Evolutionary conservation across 1,140 invertebrate species (phyloP).

Genomic region (Colletes latitarsis): DNA sequence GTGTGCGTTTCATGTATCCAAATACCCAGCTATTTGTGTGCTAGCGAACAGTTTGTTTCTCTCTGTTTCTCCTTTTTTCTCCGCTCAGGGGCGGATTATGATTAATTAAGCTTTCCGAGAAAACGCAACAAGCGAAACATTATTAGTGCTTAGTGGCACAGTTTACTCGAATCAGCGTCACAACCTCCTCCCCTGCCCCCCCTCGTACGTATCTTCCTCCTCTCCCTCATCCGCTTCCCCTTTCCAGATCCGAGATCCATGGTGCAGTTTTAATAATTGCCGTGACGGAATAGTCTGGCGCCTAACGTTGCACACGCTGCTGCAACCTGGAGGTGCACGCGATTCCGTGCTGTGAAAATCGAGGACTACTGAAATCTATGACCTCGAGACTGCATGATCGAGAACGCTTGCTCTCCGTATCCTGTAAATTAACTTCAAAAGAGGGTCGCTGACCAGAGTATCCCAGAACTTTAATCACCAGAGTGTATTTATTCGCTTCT

Average conservation of each 20-base stretch:
- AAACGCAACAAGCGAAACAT: slow-evolving; percentile 76
- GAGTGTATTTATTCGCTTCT: too few relatives aligned
- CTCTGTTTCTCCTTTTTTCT: neutral
- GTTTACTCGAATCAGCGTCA: slow-evolving; percentile 65
- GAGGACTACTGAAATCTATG: slow-evolving; percentile 25
- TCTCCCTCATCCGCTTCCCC: neutral
- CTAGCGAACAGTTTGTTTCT: slow-evolving; percentile 42
- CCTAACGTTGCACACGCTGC: slow-evolving; percentile 7
- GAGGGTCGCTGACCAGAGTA: neutral
- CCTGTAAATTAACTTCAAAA: slow-evolving; percentile 15
- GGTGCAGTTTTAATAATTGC: slow-evolving; percentile 53
- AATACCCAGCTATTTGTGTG: slow-evolving; percentile 6
- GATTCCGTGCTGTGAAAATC: slow-evolving; percentile 27
- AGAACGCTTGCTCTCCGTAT: slow-evolving; percentile 25
- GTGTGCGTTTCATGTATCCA: slow-evolving; percentile 7
- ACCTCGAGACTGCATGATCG: slow-evolving; percentile 25
- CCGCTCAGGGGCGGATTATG: slow-evolving; percentile 57
- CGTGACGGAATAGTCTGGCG: slow-evolving; percentile 38
- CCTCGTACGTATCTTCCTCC: neutral
- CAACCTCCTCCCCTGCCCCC: neutral
- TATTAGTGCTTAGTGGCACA: slow-evolving; percentile 76
- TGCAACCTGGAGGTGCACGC: neutral
- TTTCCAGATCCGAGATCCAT: neutral
- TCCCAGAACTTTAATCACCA: too few relatives aligned
- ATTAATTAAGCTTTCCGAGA: slow-evolving; percentile 79